Conservation (phyloP, 2,888 invertebrate genomes). For the Microctonus brassicae region DNA sequence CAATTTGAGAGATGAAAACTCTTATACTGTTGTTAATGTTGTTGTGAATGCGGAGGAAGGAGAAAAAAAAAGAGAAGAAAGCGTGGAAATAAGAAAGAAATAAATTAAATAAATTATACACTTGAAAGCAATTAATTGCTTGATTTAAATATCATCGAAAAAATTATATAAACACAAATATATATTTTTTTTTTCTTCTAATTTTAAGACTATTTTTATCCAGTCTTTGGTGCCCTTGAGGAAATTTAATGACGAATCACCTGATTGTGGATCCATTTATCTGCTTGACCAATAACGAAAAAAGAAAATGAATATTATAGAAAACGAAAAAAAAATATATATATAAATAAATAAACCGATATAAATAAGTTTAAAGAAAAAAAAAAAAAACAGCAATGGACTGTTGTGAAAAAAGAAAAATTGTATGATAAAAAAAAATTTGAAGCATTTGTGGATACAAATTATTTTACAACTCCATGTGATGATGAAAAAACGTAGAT, state of each 20-base stretch:
- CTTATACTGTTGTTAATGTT: neutral
- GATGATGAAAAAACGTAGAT: no score
- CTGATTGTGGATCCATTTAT: neutral
- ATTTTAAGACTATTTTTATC: neutral
- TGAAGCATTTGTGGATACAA: neutral
- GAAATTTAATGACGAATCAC: neutral
- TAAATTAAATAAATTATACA: conserved; percentile 17
- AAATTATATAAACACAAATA: no score
- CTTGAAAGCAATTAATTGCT: no score
- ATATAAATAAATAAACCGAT: neutral
- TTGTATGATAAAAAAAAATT: neutral
- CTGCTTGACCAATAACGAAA: neutral
- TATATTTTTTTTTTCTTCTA: neutral
- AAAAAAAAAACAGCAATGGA: neutral
- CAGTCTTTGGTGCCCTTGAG: neutral
- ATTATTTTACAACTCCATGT: neutral
- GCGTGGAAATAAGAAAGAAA: conserved; percentile 11
- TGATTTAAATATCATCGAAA: no score
- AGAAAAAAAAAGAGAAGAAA: conserved; percentile 8
- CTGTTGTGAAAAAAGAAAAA: neutral
- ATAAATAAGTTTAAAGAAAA: neutral
- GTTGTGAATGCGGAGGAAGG: conserved; percentile 1
- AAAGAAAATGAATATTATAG: conserved; percentile 2
- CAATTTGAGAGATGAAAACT: conserved; percentile 53
- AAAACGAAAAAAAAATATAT: neutral